Evolutionary conservation across 2,888 invertebrate genomes (phyloP), one percentile per base, ranked within the genome.

Genomic region (Epinotia bilunana): DNA sequence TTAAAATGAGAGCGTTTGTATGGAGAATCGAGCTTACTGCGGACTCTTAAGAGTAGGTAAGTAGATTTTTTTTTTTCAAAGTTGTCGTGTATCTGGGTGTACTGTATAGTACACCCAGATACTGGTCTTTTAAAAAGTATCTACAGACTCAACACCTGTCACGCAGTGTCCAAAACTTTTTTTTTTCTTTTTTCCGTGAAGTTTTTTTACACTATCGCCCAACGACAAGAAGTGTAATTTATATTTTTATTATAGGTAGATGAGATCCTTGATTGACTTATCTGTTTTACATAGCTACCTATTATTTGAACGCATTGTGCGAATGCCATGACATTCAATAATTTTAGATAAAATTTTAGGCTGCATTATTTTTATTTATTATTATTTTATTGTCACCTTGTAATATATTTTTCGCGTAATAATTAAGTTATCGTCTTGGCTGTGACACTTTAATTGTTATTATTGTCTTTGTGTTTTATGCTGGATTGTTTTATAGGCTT

Each of bases 321-420:
- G 46, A 53, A 69, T 63, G 55, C 49, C 69, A 74, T 74, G 74
- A 74, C 74, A 70, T 20, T 53, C 53, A 7, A 61, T 61, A 49
- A 55, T 73, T 12, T 55, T 53, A 62, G 61, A 73, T 62, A 62
- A 73, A 28, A 55, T 11, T 58, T 2, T 49, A 60, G 49, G 49
- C 33, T 64, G 74, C 69, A 69, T 43, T n/a, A 53, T 28, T 7
- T 60, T 62, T 57, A 74, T 74, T 23, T 53, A 61, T 67, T 70
- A 62, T 62, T 71, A 71, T 53, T 71, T 62, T 39, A 62, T 39
- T 71, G 11, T 33, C 3, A 3, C 49, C 20, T 58, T 67, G 20
- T 61, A 65, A 73, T 28, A 57, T 43, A 58, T 7, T 61, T 49
- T 28, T 57, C 58, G 23, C 39, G 13, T 74, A 16, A 70, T 64